phyloP scores from a whole-genome alignment of 2,888 invertebrate species.

The Nemotelus pantherinus region DNA sequence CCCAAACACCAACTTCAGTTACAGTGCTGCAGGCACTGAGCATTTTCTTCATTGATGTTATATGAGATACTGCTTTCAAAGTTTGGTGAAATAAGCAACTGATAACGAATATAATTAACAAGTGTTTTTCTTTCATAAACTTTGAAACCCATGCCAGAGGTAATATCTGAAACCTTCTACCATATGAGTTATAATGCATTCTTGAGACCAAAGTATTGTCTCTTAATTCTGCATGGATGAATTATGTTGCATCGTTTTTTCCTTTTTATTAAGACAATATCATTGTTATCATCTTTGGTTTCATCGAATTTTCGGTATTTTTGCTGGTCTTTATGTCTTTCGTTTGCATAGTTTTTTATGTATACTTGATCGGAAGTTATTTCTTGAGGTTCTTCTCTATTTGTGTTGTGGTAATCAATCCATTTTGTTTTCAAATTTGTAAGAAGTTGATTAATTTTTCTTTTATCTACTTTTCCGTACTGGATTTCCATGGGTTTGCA shows the following conservation, averaged over 20 bases:
- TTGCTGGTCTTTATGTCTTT: background rate
- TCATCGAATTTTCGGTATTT: background rate
- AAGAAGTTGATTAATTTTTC: conserved; percentile 2
- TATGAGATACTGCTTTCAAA: no score
- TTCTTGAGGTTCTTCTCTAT: background rate
- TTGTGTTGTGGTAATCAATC: background rate
- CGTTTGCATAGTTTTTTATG: background rate
- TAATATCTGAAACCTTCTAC: no score
- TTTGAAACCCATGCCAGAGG: no score
- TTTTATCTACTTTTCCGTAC: background rate
- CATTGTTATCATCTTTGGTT: background rate
- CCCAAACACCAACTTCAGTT: no score
- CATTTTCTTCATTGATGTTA: no score
- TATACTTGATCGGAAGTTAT: background rate
- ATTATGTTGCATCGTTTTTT: background rate
- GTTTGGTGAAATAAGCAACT: no score
- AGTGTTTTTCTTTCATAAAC: no score
- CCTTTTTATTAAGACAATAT: background rate
- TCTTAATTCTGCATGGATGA: background rate
- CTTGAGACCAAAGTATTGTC: no score
- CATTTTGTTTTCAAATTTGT: conserved; percentile 2
- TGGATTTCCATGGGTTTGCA: background rate
- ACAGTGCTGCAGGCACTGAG: no score
- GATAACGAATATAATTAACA: no score
- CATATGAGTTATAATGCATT: no score